Percentiles rank a stretch among this genome's conserved stretches.
phyloP scores from a whole-genome alignment of 1,140 invertebrate genomes.

The Chironomus tepperi region DNA sequence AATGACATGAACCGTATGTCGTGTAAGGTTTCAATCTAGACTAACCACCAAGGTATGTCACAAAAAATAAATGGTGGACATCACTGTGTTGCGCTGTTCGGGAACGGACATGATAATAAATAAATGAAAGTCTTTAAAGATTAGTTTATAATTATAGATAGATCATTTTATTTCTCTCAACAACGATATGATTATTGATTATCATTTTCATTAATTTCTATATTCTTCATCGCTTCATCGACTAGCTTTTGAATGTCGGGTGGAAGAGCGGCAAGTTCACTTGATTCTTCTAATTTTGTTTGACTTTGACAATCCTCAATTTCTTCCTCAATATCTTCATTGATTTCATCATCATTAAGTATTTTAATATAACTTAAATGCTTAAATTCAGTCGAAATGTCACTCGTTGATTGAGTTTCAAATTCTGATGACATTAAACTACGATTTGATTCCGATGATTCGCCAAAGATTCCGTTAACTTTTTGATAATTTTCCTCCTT shows the following conservation, averaged over 20 bases:
- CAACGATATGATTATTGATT: neutral
- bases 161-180: neutral
- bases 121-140: neutral
- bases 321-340: neutral
- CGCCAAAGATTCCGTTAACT: neutral
- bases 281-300: neutral
- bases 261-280: neutral
- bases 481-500: neutral
- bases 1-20: too few species aligned
- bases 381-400: neutral
- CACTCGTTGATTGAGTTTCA: constrained; percentile 10
- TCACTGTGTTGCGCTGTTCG: too few species aligned
- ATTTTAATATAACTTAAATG: constrained; percentile 6
- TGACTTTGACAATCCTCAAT: neutral
- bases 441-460: constrained; percentile 12
- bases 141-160: neutral
- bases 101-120: too few species aligned
- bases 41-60: too few species aligned
- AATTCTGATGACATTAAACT: constrained; percentile 12
- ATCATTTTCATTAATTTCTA: neutral
- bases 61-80: too few species aligned
- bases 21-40: too few species aligned
- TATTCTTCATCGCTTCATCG: neutral
- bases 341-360: neutral
- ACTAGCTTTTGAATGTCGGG: constrained; percentile 6